Conservation (phyloP, 2,797 vertebrate genomes). For the Channallabes apus region DNA sequence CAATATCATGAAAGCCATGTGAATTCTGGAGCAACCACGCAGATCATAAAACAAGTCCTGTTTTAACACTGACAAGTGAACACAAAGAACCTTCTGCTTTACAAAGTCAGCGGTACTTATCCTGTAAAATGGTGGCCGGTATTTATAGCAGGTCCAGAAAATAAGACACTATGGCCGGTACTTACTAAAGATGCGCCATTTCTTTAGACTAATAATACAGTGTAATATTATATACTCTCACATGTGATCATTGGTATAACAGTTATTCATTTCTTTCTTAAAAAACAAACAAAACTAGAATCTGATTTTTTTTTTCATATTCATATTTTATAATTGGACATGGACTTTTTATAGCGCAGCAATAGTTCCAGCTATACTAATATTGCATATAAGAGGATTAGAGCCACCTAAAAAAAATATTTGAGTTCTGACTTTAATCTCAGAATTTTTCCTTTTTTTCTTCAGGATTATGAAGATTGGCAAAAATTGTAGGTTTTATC, state of each 20-base stretch:
- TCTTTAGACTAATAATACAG: not conserved
- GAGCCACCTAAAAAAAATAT: too few relatives aligned
- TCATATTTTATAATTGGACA: not conserved
- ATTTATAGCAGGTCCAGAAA: not conserved
- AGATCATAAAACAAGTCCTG: not conserved
- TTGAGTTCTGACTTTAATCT: too few relatives aligned
- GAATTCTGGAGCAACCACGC: not conserved
- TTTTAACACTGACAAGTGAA: not conserved
- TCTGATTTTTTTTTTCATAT: not conserved
- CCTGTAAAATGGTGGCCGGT: not conserved
- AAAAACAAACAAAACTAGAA: not conserved
- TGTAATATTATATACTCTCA: not conserved
- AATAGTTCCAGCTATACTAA: not conserved
- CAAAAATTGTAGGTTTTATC: too few relatives aligned
- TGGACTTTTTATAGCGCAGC: not conserved
- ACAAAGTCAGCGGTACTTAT: not conserved
- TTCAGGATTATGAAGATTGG: too few relatives aligned
- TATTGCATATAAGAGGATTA: too few relatives aligned
- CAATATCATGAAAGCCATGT: not conserved
- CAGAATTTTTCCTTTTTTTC: too few relatives aligned
- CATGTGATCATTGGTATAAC: not conserved
- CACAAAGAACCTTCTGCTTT: not conserved
- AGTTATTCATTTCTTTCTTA: too few relatives aligned
- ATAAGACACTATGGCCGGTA: too few relatives aligned
- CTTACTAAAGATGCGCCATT: not conserved